phyloP scores from a whole-genome alignment of 2,797 vertebrate genomes.

The Chrysocyon brachyurus region DNA sequence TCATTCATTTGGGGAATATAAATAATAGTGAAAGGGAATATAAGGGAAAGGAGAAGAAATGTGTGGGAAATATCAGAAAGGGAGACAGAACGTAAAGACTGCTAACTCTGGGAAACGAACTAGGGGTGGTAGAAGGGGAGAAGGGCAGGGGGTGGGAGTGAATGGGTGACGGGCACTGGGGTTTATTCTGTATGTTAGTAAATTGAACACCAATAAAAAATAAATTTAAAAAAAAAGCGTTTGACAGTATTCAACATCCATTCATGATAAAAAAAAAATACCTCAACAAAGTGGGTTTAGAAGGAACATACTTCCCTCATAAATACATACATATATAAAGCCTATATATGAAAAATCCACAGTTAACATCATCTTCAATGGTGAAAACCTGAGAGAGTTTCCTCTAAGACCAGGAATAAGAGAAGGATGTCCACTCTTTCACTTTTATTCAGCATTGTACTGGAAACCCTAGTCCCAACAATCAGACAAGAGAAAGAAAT shows the following conservation, averaged over 20 bases:
- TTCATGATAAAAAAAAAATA: not conserved
- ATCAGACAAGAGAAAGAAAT: not conserved
- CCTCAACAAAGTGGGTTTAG: not conserved
- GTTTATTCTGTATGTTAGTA: too few species aligned
- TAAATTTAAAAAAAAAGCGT: too few species aligned
- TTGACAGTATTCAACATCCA: not conserved
- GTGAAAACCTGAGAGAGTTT: not conserved
- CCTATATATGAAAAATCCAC: not conserved
- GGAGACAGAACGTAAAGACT: too few species aligned
- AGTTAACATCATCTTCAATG: not conserved
- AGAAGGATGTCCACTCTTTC: not conserved
- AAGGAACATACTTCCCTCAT: not conserved
- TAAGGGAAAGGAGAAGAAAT: too few species aligned
- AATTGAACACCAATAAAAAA: too few species aligned
- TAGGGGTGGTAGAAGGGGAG: too few species aligned
- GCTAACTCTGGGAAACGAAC: too few species aligned
- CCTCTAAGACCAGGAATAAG: not conserved
- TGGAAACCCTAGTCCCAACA: not conserved
- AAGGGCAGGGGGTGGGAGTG: too few species aligned
- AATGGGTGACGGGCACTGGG: too few species aligned
- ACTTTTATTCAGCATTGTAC: not conserved
- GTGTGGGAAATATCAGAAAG: too few species aligned
- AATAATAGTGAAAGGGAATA: too few species aligned
- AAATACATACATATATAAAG: not conserved
- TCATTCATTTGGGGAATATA: too few species aligned